These are phyloP conservation scores for Lateolabrax maculatus DNA, from an alignment of 2,797 vertebrate genomes.

Conservation along the genomic window DNA sequence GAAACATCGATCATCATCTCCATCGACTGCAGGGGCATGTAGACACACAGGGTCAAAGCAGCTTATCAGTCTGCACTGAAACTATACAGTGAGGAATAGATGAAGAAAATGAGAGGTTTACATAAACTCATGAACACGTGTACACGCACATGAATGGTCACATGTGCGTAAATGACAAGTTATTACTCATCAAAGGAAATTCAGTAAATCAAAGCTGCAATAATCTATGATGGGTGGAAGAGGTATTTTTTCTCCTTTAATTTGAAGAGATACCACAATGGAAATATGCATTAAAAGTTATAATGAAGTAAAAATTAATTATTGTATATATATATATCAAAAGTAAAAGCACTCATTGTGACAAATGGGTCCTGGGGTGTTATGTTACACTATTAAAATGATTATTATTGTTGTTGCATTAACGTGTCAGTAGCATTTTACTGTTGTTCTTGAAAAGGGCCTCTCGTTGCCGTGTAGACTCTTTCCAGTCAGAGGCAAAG, in stretches of 20 bases:
- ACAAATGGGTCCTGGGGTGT: not conserved
- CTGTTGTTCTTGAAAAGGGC: not conserved
- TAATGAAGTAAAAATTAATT: not conserved
- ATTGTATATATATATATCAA: not conserved
- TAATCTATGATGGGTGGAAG: not conserved
- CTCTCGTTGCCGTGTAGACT: not conserved
- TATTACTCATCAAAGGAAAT: not conserved
- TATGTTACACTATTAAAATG: not conserved
- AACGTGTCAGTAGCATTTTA: not conserved
- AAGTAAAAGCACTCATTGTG: not conserved
- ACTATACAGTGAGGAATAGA: conserved; percentile 46
- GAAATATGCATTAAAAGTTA: too few relatives aligned
- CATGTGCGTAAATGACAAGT: not conserved
- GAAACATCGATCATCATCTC: conserved; percentile 82
- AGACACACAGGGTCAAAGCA: conserved; percentile 71
- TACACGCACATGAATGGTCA: not conserved
- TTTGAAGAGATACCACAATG: not conserved
- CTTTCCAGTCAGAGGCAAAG: not conserved
- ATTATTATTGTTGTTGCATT: not conserved
- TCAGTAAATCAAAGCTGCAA: not conserved
- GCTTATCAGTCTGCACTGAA: conserved; percentile 67
- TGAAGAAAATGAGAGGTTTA: conserved; percentile 39
- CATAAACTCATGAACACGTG: conserved; percentile 10
- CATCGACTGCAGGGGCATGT: conserved; percentile 73
- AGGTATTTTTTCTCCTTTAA: not conserved